phyloP scores from a whole-genome alignment of 2,888 invertebrate species.

The Lottia scabra region DNA sequence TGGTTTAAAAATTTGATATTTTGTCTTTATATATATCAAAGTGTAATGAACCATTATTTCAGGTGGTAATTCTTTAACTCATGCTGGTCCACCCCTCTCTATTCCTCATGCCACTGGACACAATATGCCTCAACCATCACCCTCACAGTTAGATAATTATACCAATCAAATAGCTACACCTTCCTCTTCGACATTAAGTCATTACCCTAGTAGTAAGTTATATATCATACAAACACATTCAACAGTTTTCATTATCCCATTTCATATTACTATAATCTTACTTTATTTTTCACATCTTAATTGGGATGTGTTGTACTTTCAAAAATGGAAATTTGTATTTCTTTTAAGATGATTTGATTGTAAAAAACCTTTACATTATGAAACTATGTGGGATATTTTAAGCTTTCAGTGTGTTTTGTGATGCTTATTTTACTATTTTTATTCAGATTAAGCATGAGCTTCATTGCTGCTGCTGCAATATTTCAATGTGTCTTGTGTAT shows the following conservation, averaged over 20 bases:
- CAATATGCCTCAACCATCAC: slow-evolving; percentile 19
- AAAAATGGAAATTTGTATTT: no score
- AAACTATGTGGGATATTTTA: no score
- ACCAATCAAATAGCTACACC: slow-evolving; percentile 36
- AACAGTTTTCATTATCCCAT: no score
- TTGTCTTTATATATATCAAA: not conserved
- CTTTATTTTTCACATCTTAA: no score
- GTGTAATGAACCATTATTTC: slow-evolving; percentile 9
- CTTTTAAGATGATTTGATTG: no score
- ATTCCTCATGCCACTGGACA: slow-evolving; percentile 22
- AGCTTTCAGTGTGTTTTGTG: not conserved
- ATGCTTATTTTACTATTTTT: not conserved
- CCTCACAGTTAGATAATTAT: slow-evolving; percentile 20
- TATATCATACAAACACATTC: not conserved
- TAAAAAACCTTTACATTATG: no score
- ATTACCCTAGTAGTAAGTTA: slow-evolving; percentile 44
- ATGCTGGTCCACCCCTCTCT: slow-evolving; percentile 1
- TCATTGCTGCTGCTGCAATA: no score
- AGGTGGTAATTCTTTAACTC: slow-evolving; percentile 13
- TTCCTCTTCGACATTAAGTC: slow-evolving; percentile 41
- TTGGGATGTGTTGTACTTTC: no score
- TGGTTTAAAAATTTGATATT: not conserved
- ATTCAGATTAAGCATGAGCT: not conserved
- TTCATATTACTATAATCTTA: no score
- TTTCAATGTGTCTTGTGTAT: no score